phyloP scores from a whole-genome alignment of 2,888 invertebrate species.

The Caenorhabditis afra region DNA sequence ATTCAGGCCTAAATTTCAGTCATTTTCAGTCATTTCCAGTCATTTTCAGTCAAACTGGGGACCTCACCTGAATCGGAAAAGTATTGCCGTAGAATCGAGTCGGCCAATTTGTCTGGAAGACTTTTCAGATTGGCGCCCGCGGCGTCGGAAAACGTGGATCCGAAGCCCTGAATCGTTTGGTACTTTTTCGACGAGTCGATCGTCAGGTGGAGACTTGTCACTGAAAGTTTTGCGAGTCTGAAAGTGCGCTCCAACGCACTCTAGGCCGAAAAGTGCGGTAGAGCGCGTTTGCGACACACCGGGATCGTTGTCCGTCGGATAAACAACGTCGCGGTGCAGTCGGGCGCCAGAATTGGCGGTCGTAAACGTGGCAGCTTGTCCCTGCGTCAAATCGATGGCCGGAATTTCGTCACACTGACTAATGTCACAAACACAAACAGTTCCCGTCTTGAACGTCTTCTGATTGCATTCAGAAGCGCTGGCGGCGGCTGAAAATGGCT shows the following conservation, averaged over 20 bases:
- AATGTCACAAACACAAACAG: slow-evolving; percentile 71
- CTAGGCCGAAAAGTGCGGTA: background rate
- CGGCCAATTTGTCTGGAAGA: slow-evolving; percentile 42
- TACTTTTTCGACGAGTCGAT: slow-evolving; percentile 45
- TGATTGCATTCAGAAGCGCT: slow-evolving; percentile 32
- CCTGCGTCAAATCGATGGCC: slow-evolving; percentile 34
- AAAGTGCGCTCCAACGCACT: background rate
- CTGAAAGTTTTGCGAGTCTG: slow-evolving; percentile 35
- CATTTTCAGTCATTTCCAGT: background rate
- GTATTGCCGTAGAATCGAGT: slow-evolving; percentile 43
- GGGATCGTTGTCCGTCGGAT: slow-evolving; percentile 51
- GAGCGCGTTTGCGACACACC: slow-evolving; percentile 1
- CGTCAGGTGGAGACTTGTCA: slow-evolving; percentile 40
- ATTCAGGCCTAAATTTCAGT: slow-evolving; percentile 26
- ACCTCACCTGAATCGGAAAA: slow-evolving; percentile 42
- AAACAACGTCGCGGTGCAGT: slow-evolving; percentile 54
- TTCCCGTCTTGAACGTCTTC: slow-evolving; percentile 48
- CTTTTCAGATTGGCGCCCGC: slow-evolving; percentile 47
- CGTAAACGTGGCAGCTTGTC: slow-evolving; percentile 62
- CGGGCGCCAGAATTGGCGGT: slow-evolving; percentile 62
- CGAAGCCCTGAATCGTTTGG: slow-evolving; percentile 52
- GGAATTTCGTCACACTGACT: slow-evolving; percentile 69
- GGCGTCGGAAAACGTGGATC: slow-evolving; percentile 55
- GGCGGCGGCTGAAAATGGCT: too few species aligned
- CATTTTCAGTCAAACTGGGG: too few species aligned